A percentile compares a stretch with the other conserved stretches of the same genome.
These are phyloP conservation scores for Molorchus minor DNA, from an alignment of 2,888 invertebrate genomes.

Conservation along the genomic window DNA sequence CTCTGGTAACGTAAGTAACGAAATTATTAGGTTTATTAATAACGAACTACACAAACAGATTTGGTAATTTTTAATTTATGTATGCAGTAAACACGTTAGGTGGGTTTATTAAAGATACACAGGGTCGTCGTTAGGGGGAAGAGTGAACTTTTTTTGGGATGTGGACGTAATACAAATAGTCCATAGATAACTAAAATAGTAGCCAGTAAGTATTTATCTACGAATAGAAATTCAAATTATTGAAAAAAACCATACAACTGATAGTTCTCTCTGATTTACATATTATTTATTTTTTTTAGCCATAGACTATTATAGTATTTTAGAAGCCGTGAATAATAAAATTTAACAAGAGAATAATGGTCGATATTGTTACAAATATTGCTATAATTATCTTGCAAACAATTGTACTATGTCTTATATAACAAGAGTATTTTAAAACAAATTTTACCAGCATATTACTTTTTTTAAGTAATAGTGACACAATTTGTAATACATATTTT, in stretches of 20 bases:
- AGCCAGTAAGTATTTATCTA: not conserved
- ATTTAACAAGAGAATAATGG: no score
- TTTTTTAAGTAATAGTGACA: no score
- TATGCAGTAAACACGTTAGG: conserved; percentile 25
- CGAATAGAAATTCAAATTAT: not conserved
- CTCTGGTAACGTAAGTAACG: not conserved
- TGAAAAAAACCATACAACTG: not conserved
- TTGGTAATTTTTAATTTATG: conserved; percentile 14
- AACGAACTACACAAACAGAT: conserved; percentile 3
- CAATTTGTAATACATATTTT: no score
- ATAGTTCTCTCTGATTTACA: not conserved
- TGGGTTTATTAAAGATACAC: conserved; percentile 17
- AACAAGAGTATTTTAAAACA: no score
- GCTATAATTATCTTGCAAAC: no score
- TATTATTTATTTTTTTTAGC: not conserved
- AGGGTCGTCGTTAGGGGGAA: conserved; percentile 24
- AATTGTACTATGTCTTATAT: no score
- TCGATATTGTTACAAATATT: no score
- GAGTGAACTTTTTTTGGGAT: conserved; percentile 33
- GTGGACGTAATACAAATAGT: not conserved
- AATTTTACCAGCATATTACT: no score
- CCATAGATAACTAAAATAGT: not conserved
- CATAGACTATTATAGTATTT: no score
- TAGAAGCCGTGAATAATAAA: no score
- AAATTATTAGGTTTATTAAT: not conserved